Base-by-base conservation (phyloP, 2,888 invertebrate species). In the Invenusta paracnida region DNA sequence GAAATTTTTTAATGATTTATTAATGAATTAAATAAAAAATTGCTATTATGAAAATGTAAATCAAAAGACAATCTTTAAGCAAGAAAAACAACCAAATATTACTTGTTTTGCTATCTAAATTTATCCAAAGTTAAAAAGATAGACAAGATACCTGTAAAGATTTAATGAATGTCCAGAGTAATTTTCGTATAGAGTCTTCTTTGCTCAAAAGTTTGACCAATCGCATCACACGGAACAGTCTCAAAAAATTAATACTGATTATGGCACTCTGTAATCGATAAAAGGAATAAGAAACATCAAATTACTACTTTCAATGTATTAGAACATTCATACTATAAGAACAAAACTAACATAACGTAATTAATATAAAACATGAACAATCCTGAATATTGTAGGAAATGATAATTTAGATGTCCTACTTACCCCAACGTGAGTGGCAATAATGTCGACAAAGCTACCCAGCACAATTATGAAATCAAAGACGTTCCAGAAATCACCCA, bases 121-220 rank as follows among this genome's bases (percentile, higher is more conserved):
- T n/a, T n/a, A n/a, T n/a, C n/a, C n/a, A n/a, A n/a, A n/a, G n/a
- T n/a, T n/a, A n/a, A n/a, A n/a, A n/a, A n/a, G n/a, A n/a, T n/a
- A n/a, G n/a, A n/a, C n/a, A 27, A 83, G 87, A 87, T 88, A 93
- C 93, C 91, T 93, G 93, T 92, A 99, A 99, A 79, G 98, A 98
- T 93, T 99, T 99, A 90, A 99, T 96, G 92, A 99, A 99, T 1
- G 99, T 99, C 99, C 99, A 99, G 27, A 99, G 93, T 86, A 99
- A 93, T 0, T 99, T 99, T 88, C 98, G 93, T 89, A 99, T 99
- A 88, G 98, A 98, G 92, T 99, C 99, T 28, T 99, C 98, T 91
- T 97, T 94, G 89, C 97, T 98, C 87, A 99, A 93, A 88, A 99
- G 93, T 92, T 99, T 99, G 73, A 99, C 96, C 88, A 99, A 93